These are phyloP conservation scores for Eulemur rubriventer DNA, from an alignment of 2,797 vertebrate genomes.

Conservation along the genomic window DNA sequence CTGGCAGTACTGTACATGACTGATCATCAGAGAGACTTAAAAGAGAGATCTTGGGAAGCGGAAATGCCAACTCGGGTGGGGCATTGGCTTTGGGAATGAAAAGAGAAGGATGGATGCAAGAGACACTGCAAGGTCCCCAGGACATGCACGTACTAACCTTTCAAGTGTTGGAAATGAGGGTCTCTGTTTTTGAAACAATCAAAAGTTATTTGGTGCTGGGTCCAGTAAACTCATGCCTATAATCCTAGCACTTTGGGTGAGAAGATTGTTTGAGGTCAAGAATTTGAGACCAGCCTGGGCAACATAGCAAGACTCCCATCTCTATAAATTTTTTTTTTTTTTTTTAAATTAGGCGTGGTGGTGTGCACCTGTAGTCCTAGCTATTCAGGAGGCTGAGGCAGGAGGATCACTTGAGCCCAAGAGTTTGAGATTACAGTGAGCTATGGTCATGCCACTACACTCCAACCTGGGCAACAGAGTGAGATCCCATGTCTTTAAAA, in stretches of 20 bases:
- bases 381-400: background rate
- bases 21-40: background rate
- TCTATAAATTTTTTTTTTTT: background rate
- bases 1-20: background rate
- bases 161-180: background rate
- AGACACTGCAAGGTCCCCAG: background rate
- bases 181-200: constrained; percentile 35
- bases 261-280: background rate
- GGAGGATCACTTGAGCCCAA: background rate
- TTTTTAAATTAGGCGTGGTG: background rate
- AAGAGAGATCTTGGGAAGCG: background rate
- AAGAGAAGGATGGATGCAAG: background rate
- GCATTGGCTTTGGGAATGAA: background rate
- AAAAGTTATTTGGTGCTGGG: background rate
- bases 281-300: background rate
- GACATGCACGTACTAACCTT: background rate
- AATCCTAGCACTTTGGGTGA: background rate
- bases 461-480: background rate
- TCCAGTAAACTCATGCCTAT: background rate
- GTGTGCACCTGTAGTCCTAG: background rate
- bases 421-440: background rate
- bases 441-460: background rate
- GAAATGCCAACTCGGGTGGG: background rate
- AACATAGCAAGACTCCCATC: background rate
- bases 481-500: background rate